Conservation (phyloP, 2,113 vertebrate species). For the Petroica traversi region DNA sequence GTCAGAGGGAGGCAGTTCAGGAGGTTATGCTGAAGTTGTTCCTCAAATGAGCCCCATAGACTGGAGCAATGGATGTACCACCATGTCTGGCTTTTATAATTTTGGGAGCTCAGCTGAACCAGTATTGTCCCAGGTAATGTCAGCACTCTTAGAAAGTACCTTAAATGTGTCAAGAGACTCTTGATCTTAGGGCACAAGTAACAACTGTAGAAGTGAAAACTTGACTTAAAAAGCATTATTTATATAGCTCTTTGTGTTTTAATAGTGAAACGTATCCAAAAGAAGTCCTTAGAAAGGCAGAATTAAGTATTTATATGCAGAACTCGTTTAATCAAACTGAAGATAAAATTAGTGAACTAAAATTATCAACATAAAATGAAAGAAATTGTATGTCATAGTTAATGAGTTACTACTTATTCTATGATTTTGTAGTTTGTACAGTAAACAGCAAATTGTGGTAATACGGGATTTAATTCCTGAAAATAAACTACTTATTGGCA, state of each 20-base stretch:
- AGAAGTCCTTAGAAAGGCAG: not conserved
- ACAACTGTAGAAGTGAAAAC: not conserved
- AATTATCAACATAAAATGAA: not conserved
- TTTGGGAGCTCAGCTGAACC: not conserved
- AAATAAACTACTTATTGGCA: not conserved
- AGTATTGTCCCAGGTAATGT: not conserved
- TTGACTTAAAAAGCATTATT: not conserved
- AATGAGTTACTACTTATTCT: not conserved
- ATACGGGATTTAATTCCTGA: not conserved
- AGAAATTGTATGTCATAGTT: not conserved
- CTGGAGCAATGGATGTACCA: not conserved
- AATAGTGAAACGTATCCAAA: not conserved
- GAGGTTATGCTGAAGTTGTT: not conserved
- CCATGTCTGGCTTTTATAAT: not conserved
- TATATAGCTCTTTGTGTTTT: not conserved
- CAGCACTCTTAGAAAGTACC: not conserved
- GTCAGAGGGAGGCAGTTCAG: not conserved
- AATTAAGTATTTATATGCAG: not conserved
- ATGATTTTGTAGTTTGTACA: not conserved
- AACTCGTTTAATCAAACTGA: not conserved
- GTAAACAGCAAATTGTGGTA: not conserved
- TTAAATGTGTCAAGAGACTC: not conserved
- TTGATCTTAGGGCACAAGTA: not conserved
- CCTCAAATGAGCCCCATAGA: not conserved
- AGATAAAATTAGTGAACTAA: not conserved